Base-by-base conservation (phyloP, 2,113 vertebrate species). In the Chrysochloris asiatica region DNA sequence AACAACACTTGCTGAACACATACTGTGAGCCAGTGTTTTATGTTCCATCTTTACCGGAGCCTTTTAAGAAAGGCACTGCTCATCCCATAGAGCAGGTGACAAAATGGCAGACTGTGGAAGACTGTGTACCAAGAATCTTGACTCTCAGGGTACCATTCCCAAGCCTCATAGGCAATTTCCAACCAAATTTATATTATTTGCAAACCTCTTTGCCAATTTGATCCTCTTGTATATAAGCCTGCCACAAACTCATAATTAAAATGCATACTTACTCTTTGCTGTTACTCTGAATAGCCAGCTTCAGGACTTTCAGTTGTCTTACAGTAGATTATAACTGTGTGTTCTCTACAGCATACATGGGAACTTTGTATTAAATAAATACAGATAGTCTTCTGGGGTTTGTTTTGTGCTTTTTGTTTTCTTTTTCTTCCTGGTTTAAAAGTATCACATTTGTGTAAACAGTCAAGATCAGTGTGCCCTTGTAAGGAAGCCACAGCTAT, bases 381-480 rank as follows among this genome's bases (percentile, higher is more conserved):
- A 38, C 16, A 36, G 16, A n/a, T n/a, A n/a, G n/a, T n/a, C n/a
- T n/a, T n/a, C n/a, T n/a, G n/a, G n/a, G n/a, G n/a, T 30, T 28
- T 30, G 59, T 33, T 63, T 63, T 63, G 26, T n/a, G 2, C 4
- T 59, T n/a, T n/a, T 67, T n/a, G n/a, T 67, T 36, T 14, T n/a
- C n/a, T 77, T 52, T 91, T 67, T 84, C 6, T 43, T 38, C 45
- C 50, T 80, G 56, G 54, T 19, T 73, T 36, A 83, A 79, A 83
- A 90, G 56, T 43, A 88, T 61, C 36, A 45, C 76, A 90, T 67
- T 59, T 48, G 73, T 59, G 47, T 86, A 67, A 80, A 93, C 76
- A 81, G 36, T 86, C 80, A 95, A 76, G 84, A 92, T 83, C 90
- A 84, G 8, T 50, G 47, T 86, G 91, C 86, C 95, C 91, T 93